Base-by-base conservation (phyloP, 2,797 vertebrate species). In the Poeciliopsis gracilis region DNA sequence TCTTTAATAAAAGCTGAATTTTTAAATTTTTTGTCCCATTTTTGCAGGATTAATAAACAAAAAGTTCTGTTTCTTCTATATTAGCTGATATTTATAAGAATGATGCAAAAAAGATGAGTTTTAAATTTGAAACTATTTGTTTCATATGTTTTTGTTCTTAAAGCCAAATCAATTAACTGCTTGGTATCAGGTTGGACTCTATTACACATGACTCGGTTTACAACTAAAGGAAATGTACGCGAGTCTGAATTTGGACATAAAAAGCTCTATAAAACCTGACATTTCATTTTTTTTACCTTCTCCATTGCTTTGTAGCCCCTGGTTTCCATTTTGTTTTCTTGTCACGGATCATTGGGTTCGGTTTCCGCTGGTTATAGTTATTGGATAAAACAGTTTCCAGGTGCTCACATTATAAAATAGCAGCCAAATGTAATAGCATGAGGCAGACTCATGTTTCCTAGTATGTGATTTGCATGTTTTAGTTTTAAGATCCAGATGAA, bases 311-410 rank as follows among this genome's bases (percentile, higher is more conserved):
- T 82, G 79, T 75, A 78, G 82, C 59, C 63, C 71, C 69, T 47
- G 77, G 38, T 89, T 91, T 89, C 82, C 85, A 86, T 89, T 91
- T 89, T 77, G 82, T 86, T 91, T 73, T 53, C 66, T 75, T 12
- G 70, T 73, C 53, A 78, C 12, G 89, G 90, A 82, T 92, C 91
- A 88, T 91, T 92, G 86, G 80, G n/a, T 79, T 80, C 77, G n/a
- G 76, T 77, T 84, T 77, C 53, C 77, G 28, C 75, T 83, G 82
- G 74, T 84, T 85, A 72, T 72, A 53, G 69, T 80, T 86, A 86
- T 81, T 84, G 80, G 79, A 87, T 53, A 4, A 81, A 86, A 89
- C 86, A 88, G 86, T 88, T 82, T 76, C 84, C 72, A 83, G 82
- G 79, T 36, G 38, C 78, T 86, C 81, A 66, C 79, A 82, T 85